Percentiles rank a stretch among this genome's conserved stretches.
Evolutionary conservation across 2,888 invertebrate genomes (phyloP).

Genomic region (Girardia tigrina): DNA sequence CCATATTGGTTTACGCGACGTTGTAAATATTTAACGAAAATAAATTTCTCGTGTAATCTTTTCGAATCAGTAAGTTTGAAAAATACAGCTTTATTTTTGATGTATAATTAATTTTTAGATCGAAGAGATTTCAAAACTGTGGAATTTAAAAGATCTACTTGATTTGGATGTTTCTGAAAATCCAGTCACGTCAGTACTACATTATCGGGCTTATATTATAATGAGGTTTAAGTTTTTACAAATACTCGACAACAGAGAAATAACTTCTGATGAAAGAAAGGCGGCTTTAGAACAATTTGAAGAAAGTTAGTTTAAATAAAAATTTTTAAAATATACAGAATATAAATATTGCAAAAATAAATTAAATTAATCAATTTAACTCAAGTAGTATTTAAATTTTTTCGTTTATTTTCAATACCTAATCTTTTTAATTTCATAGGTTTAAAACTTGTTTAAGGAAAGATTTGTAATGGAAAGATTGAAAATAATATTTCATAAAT

Average conservation of each 20-base stretch:
- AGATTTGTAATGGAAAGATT: too few species aligned
- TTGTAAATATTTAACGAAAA: constrained; percentile 13
- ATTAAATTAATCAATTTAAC: too few species aligned
- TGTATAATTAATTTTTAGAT: not conserved
- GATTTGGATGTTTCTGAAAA: constrained; percentile 18
- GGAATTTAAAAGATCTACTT: not conserved
- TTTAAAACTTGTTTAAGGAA: too few species aligned
- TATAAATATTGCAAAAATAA: too few species aligned
- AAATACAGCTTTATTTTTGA: not conserved
- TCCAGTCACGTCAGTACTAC: not conserved
- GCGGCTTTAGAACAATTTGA: not conserved
- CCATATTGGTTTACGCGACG: constrained; percentile 17
- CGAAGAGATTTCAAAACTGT: constrained; percentile 3
- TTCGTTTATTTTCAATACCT: too few species aligned
- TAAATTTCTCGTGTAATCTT: not conserved
- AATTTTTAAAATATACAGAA: too few species aligned
- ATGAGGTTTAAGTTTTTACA: not conserved
- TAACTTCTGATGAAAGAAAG: not conserved
- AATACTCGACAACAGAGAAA: not conserved
- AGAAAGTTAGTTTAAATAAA: too few species aligned
- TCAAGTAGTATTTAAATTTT: too few species aligned
- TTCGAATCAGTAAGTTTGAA: not conserved
- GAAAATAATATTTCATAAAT: too few species aligned
- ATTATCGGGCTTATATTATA: not conserved
- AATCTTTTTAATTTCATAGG: too few species aligned